These are phyloP conservation scores for Montipora cactus DNA, from an alignment of 64 coral and sea anemone genomes.

Conservation along the genomic window DNA sequence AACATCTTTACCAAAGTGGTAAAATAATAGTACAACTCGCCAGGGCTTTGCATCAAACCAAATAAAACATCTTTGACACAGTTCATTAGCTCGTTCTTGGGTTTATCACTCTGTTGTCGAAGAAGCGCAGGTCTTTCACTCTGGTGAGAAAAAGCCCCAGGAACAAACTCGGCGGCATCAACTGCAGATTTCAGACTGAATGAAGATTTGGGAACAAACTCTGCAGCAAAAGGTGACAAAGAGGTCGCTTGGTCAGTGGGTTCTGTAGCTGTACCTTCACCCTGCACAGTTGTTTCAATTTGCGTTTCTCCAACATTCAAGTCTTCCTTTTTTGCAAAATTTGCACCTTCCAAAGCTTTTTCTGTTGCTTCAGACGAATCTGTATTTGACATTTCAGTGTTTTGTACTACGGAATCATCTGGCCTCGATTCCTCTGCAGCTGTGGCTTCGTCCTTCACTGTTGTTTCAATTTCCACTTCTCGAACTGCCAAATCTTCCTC, in stretches of 20 bases:
- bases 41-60: constrained; percentile 79
- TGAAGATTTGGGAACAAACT: constrained; percentile 27
- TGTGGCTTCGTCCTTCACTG: too few relatives aligned
- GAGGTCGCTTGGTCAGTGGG: not conserved
- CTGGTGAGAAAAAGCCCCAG: not conserved
- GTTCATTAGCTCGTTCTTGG: constrained; percentile 77
- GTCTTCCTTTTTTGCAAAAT: not conserved
- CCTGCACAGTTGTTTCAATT: not conserved
- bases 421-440: not conserved
- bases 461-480: too few relatives aligned
- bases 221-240: constrained; percentile 61
- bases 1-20: constrained; percentile 59
- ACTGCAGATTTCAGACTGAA: constrained; percentile 7
- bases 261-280: not conserved
- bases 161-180: constrained; percentile 74
- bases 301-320: not conserved
- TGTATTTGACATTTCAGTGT: not conserved
- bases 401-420: not conserved
- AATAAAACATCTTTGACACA: constrained; percentile 84
- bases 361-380: not conserved
- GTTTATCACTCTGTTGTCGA: constrained; percentile 18
- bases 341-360: not conserved
- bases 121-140: constrained; percentile 21
- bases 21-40: constrained; percentile 65
- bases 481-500: too few relatives aligned